Conservation (phyloP, 2,797 vertebrate species). For the Nannoperca australis region DNA sequence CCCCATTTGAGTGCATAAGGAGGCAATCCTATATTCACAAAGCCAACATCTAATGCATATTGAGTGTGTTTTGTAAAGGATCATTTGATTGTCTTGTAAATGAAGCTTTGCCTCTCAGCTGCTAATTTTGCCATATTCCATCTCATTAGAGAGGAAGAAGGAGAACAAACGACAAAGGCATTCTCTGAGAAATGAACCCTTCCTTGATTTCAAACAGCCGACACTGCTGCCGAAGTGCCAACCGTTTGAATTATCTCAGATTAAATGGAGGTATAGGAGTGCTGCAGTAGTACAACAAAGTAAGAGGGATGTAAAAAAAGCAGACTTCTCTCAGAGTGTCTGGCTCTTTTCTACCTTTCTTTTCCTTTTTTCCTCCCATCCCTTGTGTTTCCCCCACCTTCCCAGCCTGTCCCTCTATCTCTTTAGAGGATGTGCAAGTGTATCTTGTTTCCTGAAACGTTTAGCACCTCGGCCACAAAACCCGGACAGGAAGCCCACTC, state of each 20-base stretch:
- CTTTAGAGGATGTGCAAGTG: slow-evolving; percentile 81
- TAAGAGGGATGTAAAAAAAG: slow-evolving; percentile 11
- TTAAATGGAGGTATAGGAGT: slow-evolving; percentile 26
- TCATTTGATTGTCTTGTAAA: slow-evolving; percentile 84
- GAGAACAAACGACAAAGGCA: slow-evolving; percentile 66
- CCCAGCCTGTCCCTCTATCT: slow-evolving; percentile 60
- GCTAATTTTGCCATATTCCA: slow-evolving; percentile 81
- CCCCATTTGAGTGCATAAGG: slow-evolving; percentile 74
- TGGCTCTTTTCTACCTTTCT: slow-evolving; percentile 32
- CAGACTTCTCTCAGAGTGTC: slow-evolving; percentile 12
- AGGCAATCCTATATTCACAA: slow-evolving; percentile 78
- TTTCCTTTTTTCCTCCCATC: slow-evolving; percentile 28
- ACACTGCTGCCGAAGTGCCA: slow-evolving; percentile 17
- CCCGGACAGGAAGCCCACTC: slow-evolving; percentile 90
- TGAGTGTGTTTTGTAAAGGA: slow-evolving; percentile 84
- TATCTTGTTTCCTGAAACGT: slow-evolving; percentile 88
- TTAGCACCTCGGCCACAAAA: slow-evolving; percentile 87
- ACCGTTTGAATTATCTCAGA: slow-evolving; percentile 43
- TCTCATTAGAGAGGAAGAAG: slow-evolving; percentile 76
- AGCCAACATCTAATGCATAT: slow-evolving; percentile 82
- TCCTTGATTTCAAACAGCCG: slow-evolving; percentile 48
- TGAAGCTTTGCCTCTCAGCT: slow-evolving; percentile 81
- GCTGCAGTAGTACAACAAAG: slow-evolving; percentile 16
- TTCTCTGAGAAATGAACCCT: slow-evolving; percentile 64
- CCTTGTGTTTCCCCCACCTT: slow-evolving; percentile 34